Percentiles rank a stretch among this genome's conserved stretches.
Conservation (phyloP, 1,140 invertebrate genomes). For the Orius insidiosus region DNA sequence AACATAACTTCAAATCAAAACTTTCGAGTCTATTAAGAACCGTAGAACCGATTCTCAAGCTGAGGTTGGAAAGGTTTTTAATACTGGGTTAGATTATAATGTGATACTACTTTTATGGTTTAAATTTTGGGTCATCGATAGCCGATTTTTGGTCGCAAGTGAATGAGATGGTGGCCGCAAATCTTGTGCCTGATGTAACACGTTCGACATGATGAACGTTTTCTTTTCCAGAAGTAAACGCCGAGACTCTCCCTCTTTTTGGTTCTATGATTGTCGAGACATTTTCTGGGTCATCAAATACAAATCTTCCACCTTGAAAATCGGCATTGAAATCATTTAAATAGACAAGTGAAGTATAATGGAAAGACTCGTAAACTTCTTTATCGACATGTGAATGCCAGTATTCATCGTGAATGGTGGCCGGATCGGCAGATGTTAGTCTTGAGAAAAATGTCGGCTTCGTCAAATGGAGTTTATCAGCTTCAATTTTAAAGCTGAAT, state of each 20-base stretch:
- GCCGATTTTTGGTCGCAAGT: slow-evolving; percentile 53
- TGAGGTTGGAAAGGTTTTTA: too few species aligned
- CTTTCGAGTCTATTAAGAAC: too few species aligned
- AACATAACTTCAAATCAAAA: too few species aligned
- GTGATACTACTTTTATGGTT: too few species aligned
- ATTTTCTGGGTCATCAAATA: slow-evolving; percentile 55
- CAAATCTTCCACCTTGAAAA: slow-evolving; percentile 64
- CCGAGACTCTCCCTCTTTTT: slow-evolving; percentile 52
- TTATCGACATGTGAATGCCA: slow-evolving; percentile 79
- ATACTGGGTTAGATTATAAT: too few species aligned
- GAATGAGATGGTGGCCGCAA: slow-evolving; percentile 69
- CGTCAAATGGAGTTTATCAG: slow-evolving; percentile 50
- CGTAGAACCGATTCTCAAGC: too few species aligned
- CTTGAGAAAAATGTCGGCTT: slow-evolving; percentile 73
- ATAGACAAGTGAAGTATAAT: slow-evolving; percentile 71
- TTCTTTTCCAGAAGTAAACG: slow-evolving; percentile 75
- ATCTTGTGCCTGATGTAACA: slow-evolving; percentile 52
- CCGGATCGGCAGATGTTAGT: slow-evolving; percentile 45
- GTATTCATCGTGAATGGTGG: slow-evolving; percentile 67
- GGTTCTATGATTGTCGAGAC: slow-evolving; percentile 58
- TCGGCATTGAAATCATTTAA: slow-evolving; percentile 53
- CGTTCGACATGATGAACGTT: slow-evolving; percentile 70
- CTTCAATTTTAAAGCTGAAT: slow-evolving; percentile 51
- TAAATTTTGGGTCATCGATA: slow-evolving; percentile 36
- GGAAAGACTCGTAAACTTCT: slow-evolving; percentile 66